These are phyloP conservation scores for Plumapathes pennacea DNA, from an alignment of 92 coral and sea anemone species.

Conservation along the genomic window DNA sequence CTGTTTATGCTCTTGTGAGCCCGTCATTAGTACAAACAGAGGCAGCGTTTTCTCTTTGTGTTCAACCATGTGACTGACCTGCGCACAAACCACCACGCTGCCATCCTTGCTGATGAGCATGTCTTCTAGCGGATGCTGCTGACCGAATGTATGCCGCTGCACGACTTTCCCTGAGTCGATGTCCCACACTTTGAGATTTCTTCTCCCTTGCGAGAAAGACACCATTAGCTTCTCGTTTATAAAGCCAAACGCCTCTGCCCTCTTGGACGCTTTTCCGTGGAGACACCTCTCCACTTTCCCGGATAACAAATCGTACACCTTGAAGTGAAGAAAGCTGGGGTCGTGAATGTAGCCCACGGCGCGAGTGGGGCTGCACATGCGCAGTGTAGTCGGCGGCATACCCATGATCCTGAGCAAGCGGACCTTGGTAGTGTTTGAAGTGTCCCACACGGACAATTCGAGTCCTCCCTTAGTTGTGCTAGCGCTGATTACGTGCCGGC, in stretches of 20 bases:
- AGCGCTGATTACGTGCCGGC: conserved; percentile 68
- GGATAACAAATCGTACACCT: conserved; percentile 57
- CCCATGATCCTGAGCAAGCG: conserved; percentile 48
- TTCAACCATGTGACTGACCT: conserved; percentile 40
- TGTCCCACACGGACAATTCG: conserved; percentile 74
- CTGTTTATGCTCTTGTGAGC: conserved; percentile 46
- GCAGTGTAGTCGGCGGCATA: conserved; percentile 57
- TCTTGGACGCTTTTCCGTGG: conserved; percentile 81
- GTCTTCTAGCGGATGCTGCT: conserved; percentile 81
- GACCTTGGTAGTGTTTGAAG: conserved; percentile 44
- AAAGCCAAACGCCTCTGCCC: conserved; percentile 77
- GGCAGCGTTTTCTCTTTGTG: conserved; percentile 64
- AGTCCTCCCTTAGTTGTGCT: conserved; percentile 57
- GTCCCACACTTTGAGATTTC: conserved; percentile 91
- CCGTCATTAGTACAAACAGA: conserved; percentile 45
- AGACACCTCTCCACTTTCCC: conserved; percentile 72
- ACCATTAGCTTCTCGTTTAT: conserved; percentile 59
- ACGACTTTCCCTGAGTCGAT: conserved; percentile 68
- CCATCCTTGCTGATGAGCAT: conserved; percentile 76
- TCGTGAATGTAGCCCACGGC: conserved; percentile 90
- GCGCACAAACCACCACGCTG: conserved; percentile 63
- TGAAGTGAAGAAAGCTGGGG: conserved; percentile 61
- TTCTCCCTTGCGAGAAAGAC: conserved; percentile 78
- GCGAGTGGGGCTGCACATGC: conserved; percentile 66
- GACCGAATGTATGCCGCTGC: conserved; percentile 73